Base-by-base conservation (phyloP, 2,797 vertebrate species). In the Buphagus erythrorhynchus region DNA sequence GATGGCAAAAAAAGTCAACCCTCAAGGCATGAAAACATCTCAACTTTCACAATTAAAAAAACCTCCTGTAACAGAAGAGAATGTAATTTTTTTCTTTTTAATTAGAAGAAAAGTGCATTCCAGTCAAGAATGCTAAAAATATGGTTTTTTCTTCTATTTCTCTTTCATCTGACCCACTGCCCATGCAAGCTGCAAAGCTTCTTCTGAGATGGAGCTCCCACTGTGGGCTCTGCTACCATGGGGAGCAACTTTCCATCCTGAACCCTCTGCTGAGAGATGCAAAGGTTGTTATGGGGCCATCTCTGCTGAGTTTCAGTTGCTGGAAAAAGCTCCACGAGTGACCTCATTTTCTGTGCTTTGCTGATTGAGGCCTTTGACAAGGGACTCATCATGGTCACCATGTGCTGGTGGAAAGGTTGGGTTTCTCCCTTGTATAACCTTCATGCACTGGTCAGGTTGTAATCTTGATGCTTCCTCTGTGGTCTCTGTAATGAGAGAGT, bases 351-450 rank as follows among this genome's bases (percentile, higher is more conserved):
- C 73, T 71, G 29, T 29, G 42, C 35, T 36, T 58, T 10, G 6
- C 51, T 69, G 78, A 29, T 8, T 33, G 72, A 51, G 40, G 2
- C 0, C 48, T 59, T 54, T 48, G 36, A 19, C 48, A 62, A 57
- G 33, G 71, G 68, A 55, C 51, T 75, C 0, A 0, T 54, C 0
- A 0, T 29, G 35, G 68, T 76, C 66, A 48, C 72, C 0, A 0
- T 2, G 5, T 9, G 0, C n/a, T 46, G 76, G 29, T 2, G 14
- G 49, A 22, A 49, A 46, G 26, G 19, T 73, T 84, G 83, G 22
- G 11, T 52, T 86, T 65, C 36, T 93, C 35, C 24, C 42, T 71
- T 73, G 21, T 26, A 16, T 22, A 61, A 35, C 19, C 21, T 80
- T 80, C 55, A 17, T 14, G 42, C 1, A 0, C 19, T 22, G 46